These are phyloP conservation scores for Numenius arquata DNA, from an alignment of 2,113 vertebrate species.

Conservation along the genomic window DNA sequence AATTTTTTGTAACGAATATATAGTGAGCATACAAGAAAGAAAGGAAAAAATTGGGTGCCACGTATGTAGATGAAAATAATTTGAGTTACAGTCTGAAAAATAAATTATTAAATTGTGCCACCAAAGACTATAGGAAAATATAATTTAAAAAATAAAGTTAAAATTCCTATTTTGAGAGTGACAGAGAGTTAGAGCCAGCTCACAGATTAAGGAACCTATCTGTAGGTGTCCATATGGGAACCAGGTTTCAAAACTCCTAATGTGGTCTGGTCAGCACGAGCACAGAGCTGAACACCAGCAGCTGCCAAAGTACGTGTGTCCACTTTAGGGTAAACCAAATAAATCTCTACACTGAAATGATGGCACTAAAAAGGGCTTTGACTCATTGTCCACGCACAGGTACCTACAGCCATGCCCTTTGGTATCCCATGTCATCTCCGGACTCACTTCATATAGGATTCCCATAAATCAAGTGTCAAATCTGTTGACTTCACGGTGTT, in stretches of 20 bases:
- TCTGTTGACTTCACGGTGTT: neutral
- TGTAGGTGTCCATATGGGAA: neutral
- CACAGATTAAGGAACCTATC: neutral
- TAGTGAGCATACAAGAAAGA: neutral
- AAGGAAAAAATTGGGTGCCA: neutral
- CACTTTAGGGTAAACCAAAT: neutral
- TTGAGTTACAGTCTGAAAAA: neutral
- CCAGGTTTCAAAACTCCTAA: neutral
- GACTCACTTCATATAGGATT: neutral
- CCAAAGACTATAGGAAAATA: neutral
- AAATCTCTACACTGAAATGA: neutral
- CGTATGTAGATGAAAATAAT: neutral
- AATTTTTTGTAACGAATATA: neutral
- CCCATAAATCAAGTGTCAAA: neutral
- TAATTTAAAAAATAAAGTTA: neutral
- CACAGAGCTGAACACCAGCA: neutral
- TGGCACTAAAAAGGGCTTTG: neutral
- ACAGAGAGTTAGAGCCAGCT: neutral
- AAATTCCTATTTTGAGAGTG: neutral
- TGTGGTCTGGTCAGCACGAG: neutral
- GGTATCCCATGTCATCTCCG: neutral
- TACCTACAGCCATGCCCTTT: neutral
- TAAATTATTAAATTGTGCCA: neutral
- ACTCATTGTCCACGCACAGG: neutral
- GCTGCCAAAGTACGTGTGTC: neutral